phyloP scores from a whole-genome alignment of 2,797 vertebrate species.

The Gallinago stenura region DNA sequence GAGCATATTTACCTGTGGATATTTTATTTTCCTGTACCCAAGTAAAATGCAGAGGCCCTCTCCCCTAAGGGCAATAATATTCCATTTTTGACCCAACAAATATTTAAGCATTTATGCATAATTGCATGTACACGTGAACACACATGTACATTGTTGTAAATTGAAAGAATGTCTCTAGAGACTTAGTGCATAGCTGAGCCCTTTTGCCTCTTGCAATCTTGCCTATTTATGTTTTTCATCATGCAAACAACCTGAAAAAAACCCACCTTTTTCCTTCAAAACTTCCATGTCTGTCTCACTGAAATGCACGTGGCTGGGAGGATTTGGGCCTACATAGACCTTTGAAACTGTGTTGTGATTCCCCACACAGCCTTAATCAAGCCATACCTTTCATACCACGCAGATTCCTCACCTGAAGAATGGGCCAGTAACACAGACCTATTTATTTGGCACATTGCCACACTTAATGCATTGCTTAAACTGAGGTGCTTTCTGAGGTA shows the following conservation, averaged over 20 bases:
- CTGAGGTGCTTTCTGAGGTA: neutral
- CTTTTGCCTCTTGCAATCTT: neutral
- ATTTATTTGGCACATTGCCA: neutral
- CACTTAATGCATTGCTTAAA: accelerated
- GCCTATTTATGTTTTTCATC: neutral
- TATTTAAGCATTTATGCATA: neutral
- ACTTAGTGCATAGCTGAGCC: neutral
- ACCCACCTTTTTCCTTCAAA: neutral
- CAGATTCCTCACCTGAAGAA: neutral
- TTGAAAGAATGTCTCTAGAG: neutral
- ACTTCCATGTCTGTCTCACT: neutral
- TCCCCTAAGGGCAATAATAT: neutral
- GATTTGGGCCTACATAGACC: neutral
- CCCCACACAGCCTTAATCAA: neutral
- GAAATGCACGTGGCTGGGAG: neutral
- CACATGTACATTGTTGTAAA: neutral
- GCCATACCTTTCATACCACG: slow-evolving; percentile 1
- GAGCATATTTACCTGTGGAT: neutral
- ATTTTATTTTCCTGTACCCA: neutral
- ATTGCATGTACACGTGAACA: neutral
- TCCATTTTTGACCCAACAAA: neutral
- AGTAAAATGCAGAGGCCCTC: neutral
- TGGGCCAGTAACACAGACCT: neutral
- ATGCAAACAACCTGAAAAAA: neutral
- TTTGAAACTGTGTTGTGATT: neutral